These are phyloP conservation scores for Scomber scombrus DNA, from an alignment of 2,113 vertebrate genomes.

Conservation along the genomic window DNA sequence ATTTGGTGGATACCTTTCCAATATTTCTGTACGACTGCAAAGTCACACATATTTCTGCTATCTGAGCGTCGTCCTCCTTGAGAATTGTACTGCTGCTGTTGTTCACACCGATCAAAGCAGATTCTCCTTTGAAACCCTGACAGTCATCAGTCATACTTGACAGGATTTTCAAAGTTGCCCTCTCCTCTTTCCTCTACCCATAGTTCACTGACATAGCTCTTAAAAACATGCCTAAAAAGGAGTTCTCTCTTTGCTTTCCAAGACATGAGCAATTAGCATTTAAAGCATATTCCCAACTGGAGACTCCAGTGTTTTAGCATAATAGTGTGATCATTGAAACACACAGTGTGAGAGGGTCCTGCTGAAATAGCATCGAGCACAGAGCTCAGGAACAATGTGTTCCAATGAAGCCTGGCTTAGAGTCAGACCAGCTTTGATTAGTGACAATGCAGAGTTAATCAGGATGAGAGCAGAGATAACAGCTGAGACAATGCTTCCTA, in stretches of 20 bases:
- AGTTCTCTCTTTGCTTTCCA: constrained; percentile 43
- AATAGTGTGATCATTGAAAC: constrained; percentile 44
- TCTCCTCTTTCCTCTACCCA: constrained; percentile 9
- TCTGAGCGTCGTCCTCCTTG: constrained; percentile 1
- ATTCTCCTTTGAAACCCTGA: constrained; percentile 28
- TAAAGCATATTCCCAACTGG: constrained; percentile 37
- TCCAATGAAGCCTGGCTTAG: constrained; percentile 29
- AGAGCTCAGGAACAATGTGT: constrained; percentile 48
- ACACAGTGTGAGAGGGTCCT: background rate
- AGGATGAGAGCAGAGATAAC: constrained; percentile 49
- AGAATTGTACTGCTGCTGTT: constrained; percentile 19
- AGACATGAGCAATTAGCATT: constrained; percentile 52
- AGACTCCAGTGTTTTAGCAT: constrained; percentile 31
- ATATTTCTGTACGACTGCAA: background rate
- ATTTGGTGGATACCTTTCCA: background rate
- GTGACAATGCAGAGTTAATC: constrained; percentile 62
- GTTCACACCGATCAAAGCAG: constrained; percentile 46
- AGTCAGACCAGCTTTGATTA: constrained; percentile 54
- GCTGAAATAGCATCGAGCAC: constrained; percentile 24
- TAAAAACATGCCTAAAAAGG: constrained; percentile 18
- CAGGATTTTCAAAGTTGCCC: constrained; percentile 19
- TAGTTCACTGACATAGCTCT: constrained; percentile 4
- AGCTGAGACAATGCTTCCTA: constrained; percentile 37
- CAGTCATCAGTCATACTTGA: constrained; percentile 51
- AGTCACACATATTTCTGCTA: constrained; percentile 20